Evolutionary conservation across 37 sponge, comb jelly and placozoan genomes (phyloP).

Genomic region (Haliclona indistincta): DNA sequence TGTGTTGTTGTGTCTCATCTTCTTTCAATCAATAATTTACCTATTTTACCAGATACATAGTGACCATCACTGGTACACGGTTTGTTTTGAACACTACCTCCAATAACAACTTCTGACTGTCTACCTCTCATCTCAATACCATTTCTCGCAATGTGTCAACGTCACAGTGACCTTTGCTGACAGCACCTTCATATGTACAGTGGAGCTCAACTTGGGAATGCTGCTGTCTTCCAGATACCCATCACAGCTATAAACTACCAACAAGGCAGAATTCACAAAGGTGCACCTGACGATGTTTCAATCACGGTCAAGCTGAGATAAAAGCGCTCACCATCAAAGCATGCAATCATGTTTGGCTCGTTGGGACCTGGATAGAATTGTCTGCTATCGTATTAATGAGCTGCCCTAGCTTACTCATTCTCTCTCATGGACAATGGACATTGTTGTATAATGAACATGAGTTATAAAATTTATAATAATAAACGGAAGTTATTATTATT

Average conservation of each 20-base stretch:
- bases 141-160: conserved; percentile 50
- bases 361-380: conserved; percentile 55
- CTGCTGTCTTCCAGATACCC: conserved; percentile 37
- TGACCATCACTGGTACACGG: conserved; percentile 69
- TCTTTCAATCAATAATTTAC: no score
- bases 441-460: no score
- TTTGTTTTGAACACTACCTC: conserved; percentile 79
- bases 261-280: conserved; percentile 59
- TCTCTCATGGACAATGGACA: no score
- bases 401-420: conserved; percentile 47
- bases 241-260: conserved; percentile 65
- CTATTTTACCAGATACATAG: no score
- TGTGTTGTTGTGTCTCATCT: no score
- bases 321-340: conserved; percentile 15
- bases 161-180: conserved; percentile 56
- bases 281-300: conserved; percentile 70
- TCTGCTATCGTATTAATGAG: conserved; percentile 71
- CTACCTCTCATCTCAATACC: conserved; percentile 35
- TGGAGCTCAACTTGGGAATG: conserved; percentile 70
- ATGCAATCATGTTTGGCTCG: conserved; percentile 90
- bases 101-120: conserved; percentile 43
- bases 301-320: conserved; percentile 58
- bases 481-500: no score
- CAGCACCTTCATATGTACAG: conserved; percentile 50
- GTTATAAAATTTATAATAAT: no score